A percentile compares a stretch with the other conserved stretches of the same genome.
These are phyloP conservation scores for Platycnemis pennipes DNA, from an alignment of 2,888 invertebrate genomes.

Conservation along the genomic window DNA sequence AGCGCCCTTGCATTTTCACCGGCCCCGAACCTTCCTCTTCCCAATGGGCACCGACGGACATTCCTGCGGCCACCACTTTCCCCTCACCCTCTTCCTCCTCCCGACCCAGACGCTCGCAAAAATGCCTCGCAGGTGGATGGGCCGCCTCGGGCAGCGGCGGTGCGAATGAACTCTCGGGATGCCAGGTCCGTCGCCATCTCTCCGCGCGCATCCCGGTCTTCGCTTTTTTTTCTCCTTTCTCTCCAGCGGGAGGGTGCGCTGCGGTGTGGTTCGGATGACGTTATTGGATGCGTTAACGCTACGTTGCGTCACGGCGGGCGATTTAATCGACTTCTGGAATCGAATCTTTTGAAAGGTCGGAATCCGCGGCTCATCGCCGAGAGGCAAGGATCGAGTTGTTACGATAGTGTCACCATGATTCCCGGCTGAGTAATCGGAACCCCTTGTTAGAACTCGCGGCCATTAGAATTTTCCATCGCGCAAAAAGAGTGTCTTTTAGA, in stretches of 20 bases:
- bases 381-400: neutral
- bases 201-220: neutral
- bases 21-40: neutral
- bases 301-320: slow-evolving; percentile 44
- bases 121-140: slow-evolving; percentile 61
- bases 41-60: neutral
- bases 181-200: neutral
- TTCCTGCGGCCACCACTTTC: slow-evolving; percentile 5
- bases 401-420: neutral
- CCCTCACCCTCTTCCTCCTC: neutral
- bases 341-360: slow-evolving; percentile 4
- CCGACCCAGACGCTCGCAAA: neutral
- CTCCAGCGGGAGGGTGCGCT: too few species aligned
- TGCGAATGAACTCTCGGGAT: neutral
- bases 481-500: neutral
- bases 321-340: neutral
- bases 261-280: neutral
- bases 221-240: neutral
- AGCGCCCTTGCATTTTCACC: neutral
- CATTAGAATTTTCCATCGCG: neutral
- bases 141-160: neutral
- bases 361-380: neutral
- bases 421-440: neutral
- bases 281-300: slow-evolving; percentile 48
- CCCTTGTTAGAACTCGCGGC: neutral